These are phyloP conservation scores for Mesorhabditis belari DNA, from an alignment of 2,888 invertebrate species.

Conservation along the genomic window DNA sequence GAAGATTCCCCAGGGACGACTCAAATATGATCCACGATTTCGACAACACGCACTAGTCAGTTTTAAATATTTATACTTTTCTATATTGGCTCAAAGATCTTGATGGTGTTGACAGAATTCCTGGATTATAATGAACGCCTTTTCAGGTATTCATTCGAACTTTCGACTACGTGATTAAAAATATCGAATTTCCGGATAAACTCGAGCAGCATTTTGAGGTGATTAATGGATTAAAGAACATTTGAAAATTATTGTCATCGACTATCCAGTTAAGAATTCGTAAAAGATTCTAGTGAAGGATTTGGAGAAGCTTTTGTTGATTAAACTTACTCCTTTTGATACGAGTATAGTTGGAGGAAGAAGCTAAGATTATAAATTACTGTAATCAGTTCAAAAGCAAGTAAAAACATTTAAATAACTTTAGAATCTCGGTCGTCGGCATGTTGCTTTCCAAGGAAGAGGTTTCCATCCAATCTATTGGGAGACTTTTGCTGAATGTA, in stretches of 20 bases:
- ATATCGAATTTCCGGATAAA: conserved; percentile 44
- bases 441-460: conserved; percentile 39
- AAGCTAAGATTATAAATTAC: too few species aligned
- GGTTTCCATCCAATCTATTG: conserved; percentile 53
- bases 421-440: conserved; percentile 43
- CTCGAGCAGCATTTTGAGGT: conserved; percentile 43
- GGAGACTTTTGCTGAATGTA: conserved; percentile 53
- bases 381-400: too few species aligned
- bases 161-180: conserved; percentile 46
- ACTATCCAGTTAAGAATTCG: too few species aligned
- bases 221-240: background rate
- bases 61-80: conserved; percentile 1
- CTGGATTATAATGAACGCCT: too few species aligned
- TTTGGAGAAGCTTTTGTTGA: too few species aligned
- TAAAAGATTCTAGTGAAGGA: too few species aligned
- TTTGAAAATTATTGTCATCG: conserved; percentile 1
- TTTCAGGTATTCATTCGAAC: conserved; percentile 38
- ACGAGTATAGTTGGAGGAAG: too few species aligned
- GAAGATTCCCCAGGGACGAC: conserved; percentile 42
- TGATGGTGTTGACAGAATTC: too few species aligned
- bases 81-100: background rate
- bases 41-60: conserved; percentile 26
- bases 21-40: conserved; percentile 45
- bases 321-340: too few species aligned
- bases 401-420: too few species aligned